These are phyloP conservation scores for Geophilus truncorum DNA, from an alignment of 2,888 invertebrate genomes.

Conservation along the genomic window DNA sequence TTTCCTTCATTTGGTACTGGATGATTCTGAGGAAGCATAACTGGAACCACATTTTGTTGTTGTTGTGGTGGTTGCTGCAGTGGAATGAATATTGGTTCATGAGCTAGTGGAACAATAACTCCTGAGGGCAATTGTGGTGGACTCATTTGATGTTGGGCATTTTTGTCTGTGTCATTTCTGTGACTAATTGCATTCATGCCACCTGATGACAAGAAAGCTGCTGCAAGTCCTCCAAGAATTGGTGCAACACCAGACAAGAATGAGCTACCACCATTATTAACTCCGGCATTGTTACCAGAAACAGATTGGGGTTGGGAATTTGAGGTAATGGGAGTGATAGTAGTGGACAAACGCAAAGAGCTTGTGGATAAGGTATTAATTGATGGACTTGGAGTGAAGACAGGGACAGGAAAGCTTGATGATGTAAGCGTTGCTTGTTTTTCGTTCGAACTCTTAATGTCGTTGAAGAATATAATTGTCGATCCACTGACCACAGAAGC, in stretches of 20 bases:
- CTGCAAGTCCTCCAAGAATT: slow-evolving; percentile 33
- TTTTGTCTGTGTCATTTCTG: slow-evolving; percentile 37
- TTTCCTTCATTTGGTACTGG: neutral
- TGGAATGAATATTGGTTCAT: slow-evolving; percentile 40
- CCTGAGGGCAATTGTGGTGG: slow-evolving; percentile 32
- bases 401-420: neutral
- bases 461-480: slow-evolving; percentile 36
- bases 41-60: neutral
- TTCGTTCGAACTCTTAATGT: neutral
- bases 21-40: neutral
- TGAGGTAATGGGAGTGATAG: neutral
- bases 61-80: neutral
- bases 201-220: slow-evolving; percentile 29
- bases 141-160: neutral
- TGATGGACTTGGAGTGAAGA: neutral
- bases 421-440: neutral
- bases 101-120: slow-evolving; percentile 35
- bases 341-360: neutral
- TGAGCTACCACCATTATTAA: neutral
- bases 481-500: slow-evolving; percentile 28
- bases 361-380: neutral
- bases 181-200: slow-evolving; percentile 34
- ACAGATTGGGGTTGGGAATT: neutral
- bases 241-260: slow-evolving; percentile 32
- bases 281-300: neutral